Base-by-base conservation (phyloP, 2,113 vertebrate species). In the Ranitomeya variabilis region DNA sequence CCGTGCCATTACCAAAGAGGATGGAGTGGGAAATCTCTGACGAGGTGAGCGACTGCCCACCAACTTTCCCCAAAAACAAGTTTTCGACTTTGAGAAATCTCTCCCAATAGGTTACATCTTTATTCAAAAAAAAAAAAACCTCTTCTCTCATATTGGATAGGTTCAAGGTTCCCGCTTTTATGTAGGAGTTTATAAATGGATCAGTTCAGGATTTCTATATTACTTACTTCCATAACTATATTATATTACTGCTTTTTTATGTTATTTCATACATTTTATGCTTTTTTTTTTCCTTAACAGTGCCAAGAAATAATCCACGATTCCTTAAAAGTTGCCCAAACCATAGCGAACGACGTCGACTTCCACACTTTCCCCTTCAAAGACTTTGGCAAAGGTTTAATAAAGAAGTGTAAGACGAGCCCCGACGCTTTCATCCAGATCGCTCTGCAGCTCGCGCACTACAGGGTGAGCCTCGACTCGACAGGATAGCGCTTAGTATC, bases 1-100 rank as follows among this genome's bases (percentile, higher is more conserved):
- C 45, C 0, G 80, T 94, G 54, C 91, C 91, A 0, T 82, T 76
- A 13, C 94, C 94, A 6, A 91, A 93, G 88, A 92, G 94, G 55
- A 91, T 95, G 12, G 89, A 93, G n/a, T 95, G 94, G 94, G 91
- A 94, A 62, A 92, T 95, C 51, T 92, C 94, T 1, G 77, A 90
- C 6, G 93, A 94, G 93, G 94, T 94, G 81, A 90, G 91, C 45
- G 37, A 23, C 1, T 1, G 19, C n/a, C 12, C 4, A 21, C 23
- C 15, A 73, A 73, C 14, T 16, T 51, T n/a, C 10, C 7, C 62
- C 6, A 7, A 19, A 19, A 19, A 64, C 16, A 64, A 60, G 3
- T 60, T 60, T 16, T 60, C 0, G 12, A 5, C 15, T 60, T 60
- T 60, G 59, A 15, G 13, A 16, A 16, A 60, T 60, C 59, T 60